phyloP scores from a whole-genome alignment of 1,140 invertebrate genomes.

The Papilio helenus region DNA sequence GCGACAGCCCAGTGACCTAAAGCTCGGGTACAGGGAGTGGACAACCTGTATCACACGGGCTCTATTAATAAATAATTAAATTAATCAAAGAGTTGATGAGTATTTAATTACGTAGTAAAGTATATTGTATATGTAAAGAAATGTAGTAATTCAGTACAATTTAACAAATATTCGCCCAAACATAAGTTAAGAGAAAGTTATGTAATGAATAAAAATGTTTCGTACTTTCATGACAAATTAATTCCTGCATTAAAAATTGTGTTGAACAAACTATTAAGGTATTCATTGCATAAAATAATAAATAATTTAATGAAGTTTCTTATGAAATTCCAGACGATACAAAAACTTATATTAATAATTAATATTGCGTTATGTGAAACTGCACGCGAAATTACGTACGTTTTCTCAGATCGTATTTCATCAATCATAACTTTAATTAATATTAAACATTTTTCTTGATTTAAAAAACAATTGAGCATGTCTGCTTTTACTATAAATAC shows the following conservation, averaged over 20 bases:
- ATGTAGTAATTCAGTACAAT: too few species aligned
- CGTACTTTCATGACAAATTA: neutral
- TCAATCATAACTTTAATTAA: neutral
- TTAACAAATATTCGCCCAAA: too few species aligned
- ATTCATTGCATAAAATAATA: slow-evolving; percentile 20
- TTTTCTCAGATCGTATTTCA: neutral
- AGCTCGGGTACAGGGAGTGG: slow-evolving; percentile 50
- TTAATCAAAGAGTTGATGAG: neutral
- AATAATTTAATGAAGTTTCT: slow-evolving; percentile 36
- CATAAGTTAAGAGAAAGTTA: too few species aligned
- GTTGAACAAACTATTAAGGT: neutral
- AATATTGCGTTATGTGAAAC: slow-evolving; percentile 22
- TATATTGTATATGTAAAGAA: too few species aligned
- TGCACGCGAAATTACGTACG: slow-evolving; percentile 11
- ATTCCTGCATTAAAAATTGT: neutral
- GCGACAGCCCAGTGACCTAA: slow-evolving; percentile 76
- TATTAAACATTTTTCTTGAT: too few species aligned
- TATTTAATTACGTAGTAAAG: too few species aligned
- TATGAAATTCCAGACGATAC: slow-evolving; percentile 24
- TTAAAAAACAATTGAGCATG: too few species aligned
- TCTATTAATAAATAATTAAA: slow-evolving; percentile 19
- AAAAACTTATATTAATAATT: slow-evolving; percentile 27
- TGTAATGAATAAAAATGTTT: too few species aligned
- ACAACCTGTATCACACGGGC: slow-evolving; percentile 43
- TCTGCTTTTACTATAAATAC: too few species aligned